Base-by-base conservation (phyloP, 2,888 invertebrate genomes). In the Diarsia brunnea region DNA sequence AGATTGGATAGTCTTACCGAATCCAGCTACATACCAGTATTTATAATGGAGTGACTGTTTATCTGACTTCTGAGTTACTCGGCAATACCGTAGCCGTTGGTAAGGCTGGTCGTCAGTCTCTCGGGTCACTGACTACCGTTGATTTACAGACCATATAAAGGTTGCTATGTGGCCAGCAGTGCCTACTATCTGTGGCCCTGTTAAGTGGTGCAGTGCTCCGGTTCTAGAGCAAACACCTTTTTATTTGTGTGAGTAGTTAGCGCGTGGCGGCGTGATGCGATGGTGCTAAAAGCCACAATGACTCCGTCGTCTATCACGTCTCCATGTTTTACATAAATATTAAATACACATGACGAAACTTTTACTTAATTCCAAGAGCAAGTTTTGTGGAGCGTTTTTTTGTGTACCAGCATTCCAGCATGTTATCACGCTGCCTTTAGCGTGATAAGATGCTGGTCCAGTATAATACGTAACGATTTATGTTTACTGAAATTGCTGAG, bases 281-380 rank as follows among this genome's bases (percentile, higher is more conserved):
- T 72, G 69, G 80, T 84, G 92, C 89, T 91, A 92, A 92, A 88
- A 92, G 92, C 90, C 65, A 86, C 74, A 87, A 84, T 80, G 58
- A 75, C 51, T n/a, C 16, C 27, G 10, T 49, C 51, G 49, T 31
- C 81, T 84, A 81, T 81, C 83, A 69, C 79, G 69, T 65, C 63
- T 53, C 67, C 67, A 71, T 75, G 5, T 79, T 69, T 69, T 75
- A 51, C 47, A 80, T 84, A 65, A 63, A 66, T 74, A 84, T 74
- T 79, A 78, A 83, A 78, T 49, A 78, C 69, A 86, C 43, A 77
- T 47, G 70, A 74, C 67, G 74, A 53, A 63, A 19, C 43, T 49
- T 74, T 58, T 63, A 31, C 60, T 24, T 66, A 7, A 45, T 58
- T 51, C 47, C 16, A 61, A 69, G 65, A 31, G 14, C 43, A 31